Evolutionary conservation across 1,140 invertebrate genomes (phyloP).

Genomic region (Drosophila suzukii): DNA sequence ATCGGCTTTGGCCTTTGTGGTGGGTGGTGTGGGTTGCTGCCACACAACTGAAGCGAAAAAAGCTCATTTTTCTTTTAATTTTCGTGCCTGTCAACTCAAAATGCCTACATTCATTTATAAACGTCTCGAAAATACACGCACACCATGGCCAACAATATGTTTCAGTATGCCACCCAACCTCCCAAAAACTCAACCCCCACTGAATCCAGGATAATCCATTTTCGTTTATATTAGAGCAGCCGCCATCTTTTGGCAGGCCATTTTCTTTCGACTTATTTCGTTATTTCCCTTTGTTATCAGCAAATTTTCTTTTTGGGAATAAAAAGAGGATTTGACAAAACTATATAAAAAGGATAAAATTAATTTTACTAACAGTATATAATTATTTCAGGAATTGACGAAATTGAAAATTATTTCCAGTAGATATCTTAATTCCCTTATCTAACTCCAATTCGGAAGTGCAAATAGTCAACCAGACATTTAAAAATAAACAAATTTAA

Average conservation of each 20-base stretch:
- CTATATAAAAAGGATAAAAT: neutral
- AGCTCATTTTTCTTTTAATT: slow-evolving; percentile 84
- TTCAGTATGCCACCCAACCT: slow-evolving; percentile 3
- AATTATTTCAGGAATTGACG: too few species aligned
- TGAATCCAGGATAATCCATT: slow-evolving; percentile 73
- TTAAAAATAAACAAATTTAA: neutral
- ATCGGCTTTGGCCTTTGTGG: slow-evolving; percentile 32
- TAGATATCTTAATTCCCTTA: neutral
- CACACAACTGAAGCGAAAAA: slow-evolving; percentile 50
- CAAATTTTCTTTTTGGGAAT: neutral
- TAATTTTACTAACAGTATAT: neutral
- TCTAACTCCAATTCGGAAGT: neutral
- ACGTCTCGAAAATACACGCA: slow-evolving; percentile 66
- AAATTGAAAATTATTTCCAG: neutral
- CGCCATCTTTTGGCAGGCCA: slow-evolving; percentile 62
- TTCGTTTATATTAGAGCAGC: slow-evolving; percentile 68
- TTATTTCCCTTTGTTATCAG: slow-evolving; percentile 22
- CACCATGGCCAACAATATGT: slow-evolving; percentile 21
- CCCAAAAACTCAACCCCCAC: neutral
- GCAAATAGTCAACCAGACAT: slow-evolving; percentile 2
- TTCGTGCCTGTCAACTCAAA: slow-evolving; percentile 84
- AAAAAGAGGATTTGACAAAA: neutral
- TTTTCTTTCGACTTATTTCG: slow-evolving; percentile 27
- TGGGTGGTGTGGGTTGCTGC: slow-evolving; percentile 23
- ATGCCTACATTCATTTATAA: slow-evolving; percentile 83